Evolutionary conservation across 2,797 vertebrate species (phyloP).

Genomic region (Alcedo atthis): DNA sequence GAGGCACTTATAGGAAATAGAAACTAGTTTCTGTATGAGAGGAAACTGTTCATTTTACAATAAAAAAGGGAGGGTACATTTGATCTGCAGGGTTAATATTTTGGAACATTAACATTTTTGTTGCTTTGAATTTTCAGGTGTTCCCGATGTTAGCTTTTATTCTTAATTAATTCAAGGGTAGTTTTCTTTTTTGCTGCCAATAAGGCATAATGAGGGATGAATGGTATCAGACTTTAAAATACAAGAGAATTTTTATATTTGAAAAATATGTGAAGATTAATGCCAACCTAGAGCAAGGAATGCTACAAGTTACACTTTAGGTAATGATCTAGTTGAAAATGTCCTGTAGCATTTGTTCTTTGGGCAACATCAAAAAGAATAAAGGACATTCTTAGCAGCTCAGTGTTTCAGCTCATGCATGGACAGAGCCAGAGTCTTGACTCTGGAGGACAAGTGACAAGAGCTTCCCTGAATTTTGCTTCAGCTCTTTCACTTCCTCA

Average conservation of each 20-base stretch:
- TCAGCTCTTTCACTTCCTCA: background rate
- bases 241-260: background rate
- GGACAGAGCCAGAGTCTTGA: background rate
- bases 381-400: background rate
- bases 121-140: background rate
- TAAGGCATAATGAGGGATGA: background rate
- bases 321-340: background rate
- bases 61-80: background rate
- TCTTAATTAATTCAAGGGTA: background rate
- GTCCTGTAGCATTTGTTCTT: background rate
- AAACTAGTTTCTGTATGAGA: constrained; percentile 35
- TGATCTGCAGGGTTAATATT: background rate
- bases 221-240: background rate
- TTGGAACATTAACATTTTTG: background rate
- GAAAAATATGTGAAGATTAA: background rate
- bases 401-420: background rate
- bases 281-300: background rate
- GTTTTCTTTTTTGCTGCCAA: background rate
- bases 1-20: constrained; percentile 47
- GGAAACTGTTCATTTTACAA: background rate
- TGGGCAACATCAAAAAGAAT: background rate
- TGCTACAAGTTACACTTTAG: background rate
- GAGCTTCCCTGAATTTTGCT: background rate
- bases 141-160: background rate
- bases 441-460: background rate